These are phyloP conservation scores for Drosophila bocki DNA, from an alignment of 1,140 invertebrate genomes.

Conservation along the genomic window DNA sequence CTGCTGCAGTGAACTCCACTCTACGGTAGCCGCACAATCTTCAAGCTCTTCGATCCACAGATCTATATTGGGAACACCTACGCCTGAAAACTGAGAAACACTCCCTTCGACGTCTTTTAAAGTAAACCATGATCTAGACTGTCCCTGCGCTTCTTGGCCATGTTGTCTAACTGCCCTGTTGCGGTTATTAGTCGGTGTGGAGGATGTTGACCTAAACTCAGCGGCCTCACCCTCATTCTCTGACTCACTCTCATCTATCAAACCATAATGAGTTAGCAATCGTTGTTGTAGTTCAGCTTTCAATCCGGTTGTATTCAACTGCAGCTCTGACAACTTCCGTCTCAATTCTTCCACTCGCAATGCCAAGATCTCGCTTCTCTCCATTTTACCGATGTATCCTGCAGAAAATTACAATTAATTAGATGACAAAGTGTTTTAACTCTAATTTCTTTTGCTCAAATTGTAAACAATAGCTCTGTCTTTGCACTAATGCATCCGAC, in stretches of 20 bases:
- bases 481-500: no score
- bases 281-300: background rate
- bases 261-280: background rate
- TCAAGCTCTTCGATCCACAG: background rate
- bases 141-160: no score
- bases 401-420: background rate
- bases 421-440: background rate
- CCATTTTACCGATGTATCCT: background rate
- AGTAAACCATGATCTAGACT: background rate
- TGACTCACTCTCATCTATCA: background rate
- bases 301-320: background rate
- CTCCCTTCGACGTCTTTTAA: background rate
- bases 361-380: background rate
- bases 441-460: background rate
- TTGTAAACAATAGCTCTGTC: background rate
- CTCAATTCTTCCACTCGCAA: background rate
- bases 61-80: background rate
- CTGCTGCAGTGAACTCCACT: background rate
- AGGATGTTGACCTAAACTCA: no score
- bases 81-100: background rate
- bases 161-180: no score
- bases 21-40: background rate
- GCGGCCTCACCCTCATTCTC: no score
- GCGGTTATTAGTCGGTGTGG: no score
- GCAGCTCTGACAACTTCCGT: background rate